Evolutionary conservation across 2,888 invertebrate genomes (phyloP), one percentile per base, ranked within the genome.

Genomic region (Melangyna quadrimaculata): DNA sequence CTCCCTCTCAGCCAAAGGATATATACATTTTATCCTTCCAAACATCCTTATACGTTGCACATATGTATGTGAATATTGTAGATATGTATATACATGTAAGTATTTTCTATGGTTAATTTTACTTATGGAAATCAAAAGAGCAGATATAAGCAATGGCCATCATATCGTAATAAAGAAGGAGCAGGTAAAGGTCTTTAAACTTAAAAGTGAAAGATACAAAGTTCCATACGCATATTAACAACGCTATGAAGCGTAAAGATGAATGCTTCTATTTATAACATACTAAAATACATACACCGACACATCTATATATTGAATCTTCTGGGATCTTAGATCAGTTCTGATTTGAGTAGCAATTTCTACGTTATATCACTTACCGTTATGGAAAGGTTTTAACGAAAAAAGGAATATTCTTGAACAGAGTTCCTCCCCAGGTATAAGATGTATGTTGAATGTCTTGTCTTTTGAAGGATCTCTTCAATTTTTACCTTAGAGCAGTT

Each of bases 121-220:
- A 32, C 29, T 17, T 57, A 32, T 57, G n/a, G 55, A 57, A 57
- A 57, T 57, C 32, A 57, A 32, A 57, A 57, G 55, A 57, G 55
- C 32, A 57, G 32, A 57, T 57, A 32, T 57, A 19, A 19, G 19
- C 29, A 19, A 7, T 32, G 32, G 32, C 55, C 17, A 55, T 55
- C 9, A 19, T 17, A 10, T 27, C 12, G 8, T 55, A 1, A 0
- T 4, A 22, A 14, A 53, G 9, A 8, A 1, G 24, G 12, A 22
- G 10, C 1, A 7, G 45, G 45, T 5, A n/a, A n/a, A 43, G 8
- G 22, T 22, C 14, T 8, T 27, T 3, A 14, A 2, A 51, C n/a
- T 53, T n/a, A 9, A n/a, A 27, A 29, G 27, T 29, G 4, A 53
- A 53, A 53, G 27, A 53, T 53, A 53, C 27, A 53, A 53, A 53